Base-by-base conservation (phyloP, 2,888 invertebrate genomes). In the Thalpophila matura region DNA sequence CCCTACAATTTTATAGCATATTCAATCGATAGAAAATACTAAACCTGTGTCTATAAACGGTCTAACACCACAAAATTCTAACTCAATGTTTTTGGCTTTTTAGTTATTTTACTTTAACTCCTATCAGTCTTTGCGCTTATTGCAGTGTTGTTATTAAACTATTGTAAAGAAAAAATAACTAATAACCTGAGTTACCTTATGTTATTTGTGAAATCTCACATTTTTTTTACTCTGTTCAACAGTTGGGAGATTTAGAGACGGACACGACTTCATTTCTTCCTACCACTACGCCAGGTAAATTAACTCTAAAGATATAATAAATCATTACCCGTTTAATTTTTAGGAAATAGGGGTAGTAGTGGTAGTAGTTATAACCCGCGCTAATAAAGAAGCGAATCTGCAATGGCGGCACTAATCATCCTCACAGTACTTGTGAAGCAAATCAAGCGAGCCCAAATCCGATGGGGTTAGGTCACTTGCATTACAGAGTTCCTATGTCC, bases 61-160 rank as follows among this genome's bases (percentile, higher is more conserved):
- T 33, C 33, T 72, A 68, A 73, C 51, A 57, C 7, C 5, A 57
- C 16, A 53, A 73, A 56, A 65, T 69, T 73, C 33, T 69, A 69
- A 73, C 58, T 37, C 10, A 9, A 22, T 7, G n/a, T 18, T 2
- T 51, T 66, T 49, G 47, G 46, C 67, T 66, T 57, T 38, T 38
- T 40, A 31, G 10, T 42, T 14, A n/a, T 61, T 38, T 3, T 67
- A 42, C 20, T 56, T 53, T 66, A 37, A 68, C n/a, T n/a, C n/a
- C n/a, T n/a, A n/a, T 47, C 33, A 37, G 67, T 72, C 67, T 79
- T 77, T 58, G 65, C 69, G 79, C 79, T 83, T 70, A 40, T 57
- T 74, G 83, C 81, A 69, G 43, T 79, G 47, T 57, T 53, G 27
- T 56, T 45, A 20, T 57, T 45, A 55, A 53, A 49, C 20, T 27